These are phyloP conservation scores for Neomicropteryx cornuta DNA, from an alignment of 1,140 invertebrate species.

Conservation along the genomic window DNA sequence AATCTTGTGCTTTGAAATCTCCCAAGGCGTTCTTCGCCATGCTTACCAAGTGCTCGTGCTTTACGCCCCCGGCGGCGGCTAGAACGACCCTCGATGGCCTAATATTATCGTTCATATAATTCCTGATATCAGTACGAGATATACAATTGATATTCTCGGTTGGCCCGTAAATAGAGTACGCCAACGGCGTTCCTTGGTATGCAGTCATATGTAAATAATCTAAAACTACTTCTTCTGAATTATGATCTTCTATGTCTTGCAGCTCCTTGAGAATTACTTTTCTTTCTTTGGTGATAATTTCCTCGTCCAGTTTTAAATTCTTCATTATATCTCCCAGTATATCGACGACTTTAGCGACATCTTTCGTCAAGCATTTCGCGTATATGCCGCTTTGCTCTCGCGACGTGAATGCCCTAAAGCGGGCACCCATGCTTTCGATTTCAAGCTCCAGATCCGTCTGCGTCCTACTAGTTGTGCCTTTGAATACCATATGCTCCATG, in stretches of 20 bases:
- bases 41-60: constrained; percentile 64
- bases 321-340: constrained; percentile 59
- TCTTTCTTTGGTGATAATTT: constrained; percentile 55
- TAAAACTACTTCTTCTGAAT: constrained; percentile 59
- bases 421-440: constrained; percentile 59
- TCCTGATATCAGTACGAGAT: constrained; percentile 48
- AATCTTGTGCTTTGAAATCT: constrained; percentile 9
- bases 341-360: constrained; percentile 48
- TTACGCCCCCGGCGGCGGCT: constrained; percentile 76
- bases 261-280: constrained; percentile 63
- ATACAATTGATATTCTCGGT: constrained; percentile 56
- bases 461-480: constrained; percentile 54
- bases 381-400: constrained; percentile 70
- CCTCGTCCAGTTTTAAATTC: constrained; percentile 48
- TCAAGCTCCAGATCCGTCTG: constrained; percentile 53
- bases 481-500: constrained; percentile 71
- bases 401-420: constrained; percentile 63
- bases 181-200: constrained; percentile 58
- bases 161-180: constrained; percentile 59
- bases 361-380: constrained; percentile 52
- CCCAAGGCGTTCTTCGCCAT: constrained; percentile 65
- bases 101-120: constrained; percentile 76
- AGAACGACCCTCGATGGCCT: constrained; percentile 73
- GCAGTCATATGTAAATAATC: constrained; percentile 66
- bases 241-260: constrained; percentile 60